phyloP scores from a whole-genome alignment of 2,888 invertebrate genomes.

The Nyleta sp. region DNA sequence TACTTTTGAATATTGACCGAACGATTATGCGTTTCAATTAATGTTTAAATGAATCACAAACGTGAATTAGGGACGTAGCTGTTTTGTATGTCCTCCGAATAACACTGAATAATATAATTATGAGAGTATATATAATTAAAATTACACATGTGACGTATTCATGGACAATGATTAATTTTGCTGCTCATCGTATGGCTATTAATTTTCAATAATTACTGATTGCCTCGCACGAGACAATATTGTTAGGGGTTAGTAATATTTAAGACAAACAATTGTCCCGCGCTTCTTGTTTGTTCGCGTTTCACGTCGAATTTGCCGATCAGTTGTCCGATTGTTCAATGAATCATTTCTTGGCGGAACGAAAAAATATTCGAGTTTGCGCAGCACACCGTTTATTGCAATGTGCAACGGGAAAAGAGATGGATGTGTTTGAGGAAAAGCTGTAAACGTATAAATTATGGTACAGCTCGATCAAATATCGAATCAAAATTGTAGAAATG shows the following conservation, averaged over 20 bases:
- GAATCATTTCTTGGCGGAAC: no score
- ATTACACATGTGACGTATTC: not conserved
- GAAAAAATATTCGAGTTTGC: no score
- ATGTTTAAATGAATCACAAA: not conserved
- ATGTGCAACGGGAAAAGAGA: no score
- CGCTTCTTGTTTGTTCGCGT: no score
- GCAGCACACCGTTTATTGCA: no score
- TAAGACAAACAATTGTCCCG: not conserved
- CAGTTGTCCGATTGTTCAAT: no score
- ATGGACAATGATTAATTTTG: not conserved
- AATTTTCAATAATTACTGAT: conserved; percentile 2
- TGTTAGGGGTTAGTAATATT: not conserved
- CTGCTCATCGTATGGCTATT: not conserved
- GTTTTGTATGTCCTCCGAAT: no score
- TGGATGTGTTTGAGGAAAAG: not conserved
- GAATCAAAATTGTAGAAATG: not conserved
- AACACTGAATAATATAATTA: not conserved
- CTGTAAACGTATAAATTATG: not conserved
- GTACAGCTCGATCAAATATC: not conserved
- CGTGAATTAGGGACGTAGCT: not conserved
- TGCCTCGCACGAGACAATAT: not conserved
- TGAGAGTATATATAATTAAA: not conserved
- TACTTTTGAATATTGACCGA: no score
- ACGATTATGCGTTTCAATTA: not conserved
- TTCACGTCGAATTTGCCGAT: no score